These are phyloP conservation scores for Melospiza georgiana DNA, from an alignment of 2,113 vertebrate species.

Conservation along the genomic window DNA sequence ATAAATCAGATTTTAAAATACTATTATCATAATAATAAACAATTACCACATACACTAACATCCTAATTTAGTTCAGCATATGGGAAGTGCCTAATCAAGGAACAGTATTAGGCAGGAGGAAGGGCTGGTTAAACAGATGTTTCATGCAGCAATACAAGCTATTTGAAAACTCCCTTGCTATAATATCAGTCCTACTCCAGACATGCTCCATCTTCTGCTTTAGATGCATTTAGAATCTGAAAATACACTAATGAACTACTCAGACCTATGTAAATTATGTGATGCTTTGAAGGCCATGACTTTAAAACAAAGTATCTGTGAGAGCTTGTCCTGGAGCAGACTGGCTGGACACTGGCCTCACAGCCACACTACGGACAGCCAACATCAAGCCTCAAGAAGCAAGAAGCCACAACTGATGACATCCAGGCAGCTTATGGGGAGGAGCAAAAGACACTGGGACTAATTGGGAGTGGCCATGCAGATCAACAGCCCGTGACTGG, in stretches of 20 bases:
- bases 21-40: background rate
- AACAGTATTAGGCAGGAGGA: background rate
- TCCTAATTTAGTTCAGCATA: background rate
- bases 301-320: background rate
- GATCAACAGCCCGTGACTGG: background rate
- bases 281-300: background rate
- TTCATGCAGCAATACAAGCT: background rate
- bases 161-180: background rate
- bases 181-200: fast-evolving
- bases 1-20: background rate
- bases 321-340: background rate
- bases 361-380: background rate
- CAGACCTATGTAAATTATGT: background rate
- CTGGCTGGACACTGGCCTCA: background rate
- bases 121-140: background rate
- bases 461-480: background rate
- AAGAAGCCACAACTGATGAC: background rate
- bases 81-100: background rate
- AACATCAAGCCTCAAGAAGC: background rate
- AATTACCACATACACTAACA: background rate
- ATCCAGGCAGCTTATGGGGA: background rate
- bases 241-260: background rate
- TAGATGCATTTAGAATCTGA: background rate
- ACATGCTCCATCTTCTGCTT: background rate
- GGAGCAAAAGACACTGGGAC: background rate